Percentiles rank a stretch among this genome's conserved stretches.
These are phyloP conservation scores for Podotricha telesiphe DNA, from an alignment of 2,888 invertebrate species.

Conservation along the genomic window DNA sequence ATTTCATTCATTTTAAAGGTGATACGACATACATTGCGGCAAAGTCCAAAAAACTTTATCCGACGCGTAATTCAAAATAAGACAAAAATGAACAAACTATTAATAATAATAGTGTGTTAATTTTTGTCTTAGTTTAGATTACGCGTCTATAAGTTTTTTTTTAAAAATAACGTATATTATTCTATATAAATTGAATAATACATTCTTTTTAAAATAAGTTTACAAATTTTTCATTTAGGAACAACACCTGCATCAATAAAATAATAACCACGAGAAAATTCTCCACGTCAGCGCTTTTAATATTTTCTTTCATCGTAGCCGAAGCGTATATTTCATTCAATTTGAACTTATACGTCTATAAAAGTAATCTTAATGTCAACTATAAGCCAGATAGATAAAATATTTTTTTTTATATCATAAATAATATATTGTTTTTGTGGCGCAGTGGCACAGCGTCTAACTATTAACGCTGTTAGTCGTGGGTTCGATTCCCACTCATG, in stretches of 20 bases:
- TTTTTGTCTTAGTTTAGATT: no score
- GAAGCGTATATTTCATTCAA: constrained; percentile 22
- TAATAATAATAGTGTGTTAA: no score
- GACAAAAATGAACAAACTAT: no score
- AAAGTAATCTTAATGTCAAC: constrained; percentile 16
- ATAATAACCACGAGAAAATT: constrained; percentile 16
- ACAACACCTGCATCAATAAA: constrained; percentile 28
- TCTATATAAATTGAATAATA: background rate
- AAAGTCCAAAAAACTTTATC: background rate
- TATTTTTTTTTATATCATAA: background rate
- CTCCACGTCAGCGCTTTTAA: constrained; percentile 19
- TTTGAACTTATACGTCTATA: constrained; percentile 16
- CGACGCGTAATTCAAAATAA: no score
- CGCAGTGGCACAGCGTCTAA: no score
- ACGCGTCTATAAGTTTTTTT: background rate
- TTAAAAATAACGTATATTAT: background rate
- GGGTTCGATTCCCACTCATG: no score
- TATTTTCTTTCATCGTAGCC: constrained; percentile 16
- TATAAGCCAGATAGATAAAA: background rate
- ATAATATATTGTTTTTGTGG: no score
- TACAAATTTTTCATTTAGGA: constrained; percentile 15
- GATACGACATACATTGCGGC: no score
- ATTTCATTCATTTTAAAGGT: no score
- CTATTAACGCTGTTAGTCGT: no score
- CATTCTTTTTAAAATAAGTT: background rate